Evolutionary conservation across 2,113 vertebrate genomes (phyloP).

Genomic region (Cacatua alba): DNA sequence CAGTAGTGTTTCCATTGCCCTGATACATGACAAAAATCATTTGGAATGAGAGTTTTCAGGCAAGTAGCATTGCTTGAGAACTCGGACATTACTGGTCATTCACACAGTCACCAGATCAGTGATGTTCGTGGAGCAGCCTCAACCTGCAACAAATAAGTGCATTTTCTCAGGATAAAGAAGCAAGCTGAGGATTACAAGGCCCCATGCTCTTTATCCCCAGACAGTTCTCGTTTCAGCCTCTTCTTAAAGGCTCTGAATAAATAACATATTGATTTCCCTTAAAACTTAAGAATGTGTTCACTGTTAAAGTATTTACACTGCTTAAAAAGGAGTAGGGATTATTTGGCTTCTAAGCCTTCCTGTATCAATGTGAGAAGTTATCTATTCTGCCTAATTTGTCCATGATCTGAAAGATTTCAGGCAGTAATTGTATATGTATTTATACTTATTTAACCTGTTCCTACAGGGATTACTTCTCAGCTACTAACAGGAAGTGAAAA

Average conservation of each 20-base stretch:
- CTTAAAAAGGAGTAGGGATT: background rate
- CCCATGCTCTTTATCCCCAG: conserved; percentile 11
- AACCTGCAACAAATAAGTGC: background rate
- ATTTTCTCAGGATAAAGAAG: conserved; percentile 25
- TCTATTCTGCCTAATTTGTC: background rate
- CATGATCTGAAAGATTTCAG: background rate
- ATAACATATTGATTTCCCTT: conserved; percentile 52
- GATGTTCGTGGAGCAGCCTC: background rate
- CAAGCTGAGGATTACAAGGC: conserved; percentile 31
- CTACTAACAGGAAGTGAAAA: background rate
- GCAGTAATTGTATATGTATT: background rate
- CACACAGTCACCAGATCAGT: background rate
- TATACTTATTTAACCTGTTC: background rate
- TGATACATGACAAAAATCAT: background rate
- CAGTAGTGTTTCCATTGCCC: background rate
- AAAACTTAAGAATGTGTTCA: conserved; percentile 19
- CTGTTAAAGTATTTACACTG: background rate
- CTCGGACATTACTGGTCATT: background rate
- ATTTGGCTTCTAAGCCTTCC: background rate
- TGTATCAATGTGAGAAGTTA: background rate
- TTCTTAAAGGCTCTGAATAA: conserved; percentile 55
- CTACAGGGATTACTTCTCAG: background rate
- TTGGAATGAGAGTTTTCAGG: background rate
- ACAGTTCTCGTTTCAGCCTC: conserved; percentile 6
- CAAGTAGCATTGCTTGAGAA: background rate